Conservation (phyloP, 2,113 vertebrate species). For the Riparia riparia region DNA sequence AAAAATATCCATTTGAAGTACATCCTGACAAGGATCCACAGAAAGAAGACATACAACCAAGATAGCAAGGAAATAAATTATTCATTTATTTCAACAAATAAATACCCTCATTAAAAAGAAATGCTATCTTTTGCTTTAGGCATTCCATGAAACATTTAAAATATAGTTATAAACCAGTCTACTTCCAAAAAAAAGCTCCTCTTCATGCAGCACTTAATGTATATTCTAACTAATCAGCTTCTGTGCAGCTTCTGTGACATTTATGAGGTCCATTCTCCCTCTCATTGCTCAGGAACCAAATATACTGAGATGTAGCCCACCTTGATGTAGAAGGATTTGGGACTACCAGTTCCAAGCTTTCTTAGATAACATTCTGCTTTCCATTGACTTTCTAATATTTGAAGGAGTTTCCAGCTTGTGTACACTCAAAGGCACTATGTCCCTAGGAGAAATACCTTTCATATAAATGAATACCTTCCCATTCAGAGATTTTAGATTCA, state of each 20-base stretch:
- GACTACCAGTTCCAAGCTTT: not conserved
- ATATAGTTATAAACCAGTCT: conserved; percentile 36
- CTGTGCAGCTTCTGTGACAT: not conserved
- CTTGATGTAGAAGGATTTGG: not conserved
- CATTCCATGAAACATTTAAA: conserved; percentile 48
- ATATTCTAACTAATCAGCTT: not conserved
- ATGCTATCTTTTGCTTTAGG: conserved; percentile 40
- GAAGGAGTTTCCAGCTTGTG: not conserved
- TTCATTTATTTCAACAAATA: conserved; percentile 64
- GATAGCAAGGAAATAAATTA: conserved; percentile 68
- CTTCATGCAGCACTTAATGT: not conserved
- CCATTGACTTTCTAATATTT: not conserved
- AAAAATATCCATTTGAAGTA: conserved; percentile 73
- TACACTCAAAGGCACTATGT: not conserved
- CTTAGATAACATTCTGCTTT: not conserved
- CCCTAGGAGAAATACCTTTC: not conserved
- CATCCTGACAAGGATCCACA: conserved; percentile 68
- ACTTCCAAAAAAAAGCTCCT: conserved; percentile 1
- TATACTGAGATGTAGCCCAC: not conserved
- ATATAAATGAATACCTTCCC: not conserved
- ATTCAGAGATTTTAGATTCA: not conserved
- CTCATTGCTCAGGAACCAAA: not conserved
- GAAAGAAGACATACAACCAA: conserved; percentile 68
- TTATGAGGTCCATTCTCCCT: not conserved
- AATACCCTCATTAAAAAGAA: conserved; percentile 43